phyloP scores from a whole-genome alignment of 2,888 invertebrate species.

The Pegoplata infirma region DNA sequence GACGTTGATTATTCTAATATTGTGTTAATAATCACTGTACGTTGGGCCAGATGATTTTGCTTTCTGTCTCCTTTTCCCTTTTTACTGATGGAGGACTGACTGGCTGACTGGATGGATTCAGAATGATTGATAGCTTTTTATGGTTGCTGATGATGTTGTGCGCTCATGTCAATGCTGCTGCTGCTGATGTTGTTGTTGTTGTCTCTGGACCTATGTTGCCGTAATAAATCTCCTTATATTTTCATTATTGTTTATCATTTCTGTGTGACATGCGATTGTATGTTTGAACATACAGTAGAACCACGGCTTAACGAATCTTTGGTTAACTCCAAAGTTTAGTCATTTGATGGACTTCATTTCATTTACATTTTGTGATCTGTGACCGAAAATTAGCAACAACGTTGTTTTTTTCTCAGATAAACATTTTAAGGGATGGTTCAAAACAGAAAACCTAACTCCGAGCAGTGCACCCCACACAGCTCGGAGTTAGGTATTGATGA shows the following conservation, averaged over 20 bases:
- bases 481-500: too few relatives aligned
- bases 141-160: constrained; percentile 45
- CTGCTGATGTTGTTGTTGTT: constrained; percentile 47
- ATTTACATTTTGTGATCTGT: too few relatives aligned
- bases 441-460: too few relatives aligned
- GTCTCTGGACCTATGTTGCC: constrained; percentile 63
- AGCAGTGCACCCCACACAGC: too few relatives aligned
- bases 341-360: too few relatives aligned
- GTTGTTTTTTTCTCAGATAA: too few relatives aligned
- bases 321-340: too few relatives aligned
- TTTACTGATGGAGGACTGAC: constrained; percentile 26
- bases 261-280: constrained; percentile 61
- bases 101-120: too few relatives aligned
- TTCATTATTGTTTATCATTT: constrained; percentile 64
- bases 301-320: too few relatives aligned
- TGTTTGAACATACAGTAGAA: background rate
- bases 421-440: too few relatives aligned
- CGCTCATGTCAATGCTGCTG: constrained; percentile 35
- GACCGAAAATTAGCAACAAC: too few relatives aligned
- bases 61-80: constrained; percentile 42
- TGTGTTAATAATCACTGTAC: constrained; percentile 53
- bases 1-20: constrained; percentile 66
- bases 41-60: constrained; percentile 52
- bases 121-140: constrained; percentile 62
- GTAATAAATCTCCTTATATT: constrained; percentile 66